Evolutionary conservation across 2,113 vertebrate species (phyloP).

Genomic region (Xyrauchen texanus): DNA sequence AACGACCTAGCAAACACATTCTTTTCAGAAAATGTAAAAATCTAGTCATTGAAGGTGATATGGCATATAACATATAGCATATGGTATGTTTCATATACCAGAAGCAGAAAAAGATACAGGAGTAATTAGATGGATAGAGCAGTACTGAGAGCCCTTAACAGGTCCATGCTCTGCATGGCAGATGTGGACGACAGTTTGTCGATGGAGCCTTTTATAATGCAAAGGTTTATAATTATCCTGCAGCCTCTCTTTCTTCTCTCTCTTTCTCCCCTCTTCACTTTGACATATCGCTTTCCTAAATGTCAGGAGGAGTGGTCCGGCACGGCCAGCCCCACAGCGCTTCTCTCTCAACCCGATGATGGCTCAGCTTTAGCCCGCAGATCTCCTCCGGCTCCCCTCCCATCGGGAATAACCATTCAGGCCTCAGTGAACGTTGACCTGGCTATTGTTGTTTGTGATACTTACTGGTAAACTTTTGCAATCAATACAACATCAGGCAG

Average conservation of each 20-base stretch:
- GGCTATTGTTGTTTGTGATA: slow-evolving; percentile 96
- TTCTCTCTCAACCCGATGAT: slow-evolving; percentile 61
- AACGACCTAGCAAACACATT: too few species aligned
- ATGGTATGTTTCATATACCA: slow-evolving; percentile 4
- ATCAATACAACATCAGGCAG: slow-evolving; percentile 94
- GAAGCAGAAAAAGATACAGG: slow-evolving; percentile 62
- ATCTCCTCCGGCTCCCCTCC: slow-evolving; percentile 57
- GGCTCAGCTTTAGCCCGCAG: slow-evolving; percentile 25
- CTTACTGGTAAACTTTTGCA: slow-evolving; percentile 96
- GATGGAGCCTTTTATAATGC: slow-evolving; percentile 82
- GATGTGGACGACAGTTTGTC: slow-evolving; percentile 76
- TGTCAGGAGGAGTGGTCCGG: slow-evolving; percentile 81
- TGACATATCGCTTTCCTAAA: slow-evolving; percentile 89
- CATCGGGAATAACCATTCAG: slow-evolving; percentile 82
- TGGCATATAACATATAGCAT: background rate
- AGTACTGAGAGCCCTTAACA: slow-evolving; percentile 67
- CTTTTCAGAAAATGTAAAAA: too few species aligned
- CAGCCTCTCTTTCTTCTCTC: slow-evolving; percentile 69
- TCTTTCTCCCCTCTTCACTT: slow-evolving; percentile 67
- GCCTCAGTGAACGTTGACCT: slow-evolving; percentile 89
- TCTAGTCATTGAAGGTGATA: background rate
- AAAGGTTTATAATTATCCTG: slow-evolving; percentile 88
- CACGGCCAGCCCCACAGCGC: slow-evolving; percentile 59
- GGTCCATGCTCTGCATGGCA: slow-evolving; percentile 58
- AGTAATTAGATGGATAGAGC: slow-evolving; percentile 70